Evolutionary conservation across 2,113 vertebrate genomes (phyloP).

Genomic region (Ptychochromis oligacanthus): DNA sequence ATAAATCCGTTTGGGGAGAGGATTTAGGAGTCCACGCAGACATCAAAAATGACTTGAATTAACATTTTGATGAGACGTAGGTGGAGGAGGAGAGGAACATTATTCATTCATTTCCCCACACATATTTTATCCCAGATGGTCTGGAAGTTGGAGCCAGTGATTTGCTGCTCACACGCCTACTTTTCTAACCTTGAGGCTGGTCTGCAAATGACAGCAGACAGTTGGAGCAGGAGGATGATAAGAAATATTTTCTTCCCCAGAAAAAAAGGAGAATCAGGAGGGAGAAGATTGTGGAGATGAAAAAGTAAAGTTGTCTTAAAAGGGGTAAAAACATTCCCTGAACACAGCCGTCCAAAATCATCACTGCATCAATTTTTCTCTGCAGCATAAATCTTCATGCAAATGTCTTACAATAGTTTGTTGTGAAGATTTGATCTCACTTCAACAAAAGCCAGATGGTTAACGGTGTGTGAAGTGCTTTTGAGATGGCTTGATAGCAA

Average conservation of each 20-base stretch:
- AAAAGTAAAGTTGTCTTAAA: not conserved
- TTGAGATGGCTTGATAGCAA: not conserved
- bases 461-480: not conserved
- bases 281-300: not conserved
- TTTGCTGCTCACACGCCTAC: conserved; percentile 8
- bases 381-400: not conserved
- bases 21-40: not conserved
- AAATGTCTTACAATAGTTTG: not conserved
- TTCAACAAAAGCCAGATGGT: conserved; percentile 7
- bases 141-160: conserved; percentile 12
- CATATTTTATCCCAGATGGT: conserved; percentile 37
- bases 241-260: not conserved
- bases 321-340: not conserved
- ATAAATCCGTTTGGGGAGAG: not conserved
- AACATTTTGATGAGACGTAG: not conserved
- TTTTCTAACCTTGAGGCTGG: not conserved
- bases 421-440: not conserved
- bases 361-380: not conserved
- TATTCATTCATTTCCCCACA: not conserved
- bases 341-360: not conserved
- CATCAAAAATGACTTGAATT: not conserved
- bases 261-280: not conserved
- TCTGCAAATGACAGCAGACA: not conserved
- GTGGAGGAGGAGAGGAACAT: conserved; percentile 13
- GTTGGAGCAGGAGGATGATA: not conserved